Evolutionary conservation across 2,888 invertebrate species (phyloP).

Genomic region (Apotomis betuletana): DNA sequence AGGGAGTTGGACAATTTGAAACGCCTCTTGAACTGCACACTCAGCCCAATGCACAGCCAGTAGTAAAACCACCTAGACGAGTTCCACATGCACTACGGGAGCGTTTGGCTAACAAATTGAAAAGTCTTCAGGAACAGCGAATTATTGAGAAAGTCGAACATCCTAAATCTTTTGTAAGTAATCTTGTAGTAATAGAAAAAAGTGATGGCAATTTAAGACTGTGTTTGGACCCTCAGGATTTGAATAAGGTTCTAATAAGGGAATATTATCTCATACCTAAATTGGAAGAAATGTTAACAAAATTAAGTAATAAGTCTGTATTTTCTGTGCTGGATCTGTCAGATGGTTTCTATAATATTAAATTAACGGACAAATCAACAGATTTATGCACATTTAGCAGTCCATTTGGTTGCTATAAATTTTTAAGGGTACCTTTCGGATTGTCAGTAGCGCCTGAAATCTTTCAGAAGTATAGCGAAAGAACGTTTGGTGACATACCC

Average conservation of each 20-base stretch:
- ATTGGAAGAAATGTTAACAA: slow-evolving; percentile 23
- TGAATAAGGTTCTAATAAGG: slow-evolving; percentile 43
- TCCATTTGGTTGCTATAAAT: slow-evolving; percentile 48
- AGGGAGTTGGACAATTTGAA: slow-evolving; percentile 42
- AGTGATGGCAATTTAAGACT: slow-evolving; percentile 42
- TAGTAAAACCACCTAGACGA: slow-evolving; percentile 39
- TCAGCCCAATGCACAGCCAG: slow-evolving; percentile 29
- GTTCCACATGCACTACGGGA: slow-evolving; percentile 39
- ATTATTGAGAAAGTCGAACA: slow-evolving; percentile 44
- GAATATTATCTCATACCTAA: slow-evolving; percentile 43
- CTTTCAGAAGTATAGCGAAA: slow-evolving; percentile 21
- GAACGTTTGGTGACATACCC: slow-evolving; percentile 13
- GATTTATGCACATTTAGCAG: slow-evolving; percentile 45
- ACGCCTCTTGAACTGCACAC: slow-evolving; percentile 40
- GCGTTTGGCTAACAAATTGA: slow-evolving; percentile 39
- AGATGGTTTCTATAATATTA: slow-evolving; percentile 47
- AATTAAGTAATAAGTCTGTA: slow-evolving; percentile 1
- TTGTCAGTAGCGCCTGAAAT: slow-evolving; percentile 14
- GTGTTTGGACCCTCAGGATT: slow-evolving; percentile 44
- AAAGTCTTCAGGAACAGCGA: slow-evolving; percentile 31
- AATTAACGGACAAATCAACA: slow-evolving; percentile 35
- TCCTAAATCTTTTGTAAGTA: slow-evolving; percentile 43
- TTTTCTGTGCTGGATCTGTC: slow-evolving; percentile 44
- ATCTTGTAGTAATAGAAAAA: slow-evolving; percentile 45
- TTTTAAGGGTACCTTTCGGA: slow-evolving; percentile 55